Percentiles rank a stretch among this genome's conserved stretches.
phyloP scores from a whole-genome alignment of 2,888 invertebrate genomes.

The Trisateles emortualis region DNA sequence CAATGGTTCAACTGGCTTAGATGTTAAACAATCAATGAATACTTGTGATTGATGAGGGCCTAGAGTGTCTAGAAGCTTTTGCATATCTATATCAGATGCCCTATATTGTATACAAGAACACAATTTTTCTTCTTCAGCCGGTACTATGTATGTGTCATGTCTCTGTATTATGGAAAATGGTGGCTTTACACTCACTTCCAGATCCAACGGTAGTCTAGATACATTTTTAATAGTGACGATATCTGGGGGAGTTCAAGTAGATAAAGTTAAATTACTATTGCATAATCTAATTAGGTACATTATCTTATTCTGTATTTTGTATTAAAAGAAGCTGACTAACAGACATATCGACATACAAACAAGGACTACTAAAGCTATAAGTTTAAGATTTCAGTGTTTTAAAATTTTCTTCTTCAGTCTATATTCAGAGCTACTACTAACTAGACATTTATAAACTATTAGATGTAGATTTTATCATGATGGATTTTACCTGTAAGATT shows the following conservation, averaged over 20 bases:
- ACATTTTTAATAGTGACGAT: slow-evolving; percentile 85
- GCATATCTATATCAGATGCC: slow-evolving; percentile 68
- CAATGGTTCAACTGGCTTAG: slow-evolving; percentile 68
- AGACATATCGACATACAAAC: too few relatives aligned
- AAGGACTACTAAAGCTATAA: too few relatives aligned
- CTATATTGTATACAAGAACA: slow-evolving; percentile 77
- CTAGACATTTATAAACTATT: too few relatives aligned
- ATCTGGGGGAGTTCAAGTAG: slow-evolving; percentile 63
- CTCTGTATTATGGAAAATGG: slow-evolving; percentile 83
- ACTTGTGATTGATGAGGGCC: slow-evolving; percentile 60
- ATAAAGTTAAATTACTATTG: neutral
- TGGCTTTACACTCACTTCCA: slow-evolving; percentile 76
- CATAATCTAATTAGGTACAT: too few relatives aligned
- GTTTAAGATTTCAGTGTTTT: too few relatives aligned
- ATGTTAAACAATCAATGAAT: slow-evolving; percentile 74
- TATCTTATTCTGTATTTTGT: too few relatives aligned
- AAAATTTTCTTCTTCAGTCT: too few relatives aligned
- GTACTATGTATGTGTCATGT: slow-evolving; percentile 69
- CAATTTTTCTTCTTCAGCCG: slow-evolving; percentile 62
- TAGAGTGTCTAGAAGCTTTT: slow-evolving; percentile 60
- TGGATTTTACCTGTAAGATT: slow-evolving; percentile 77
- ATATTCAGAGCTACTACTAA: too few relatives aligned
- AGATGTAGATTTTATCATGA: too few relatives aligned
- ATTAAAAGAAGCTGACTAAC: too few relatives aligned
- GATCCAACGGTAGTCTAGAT: slow-evolving; percentile 80